phyloP scores from a whole-genome alignment of 2,113 vertebrate genomes.

The Malurus melanocephalus region DNA sequence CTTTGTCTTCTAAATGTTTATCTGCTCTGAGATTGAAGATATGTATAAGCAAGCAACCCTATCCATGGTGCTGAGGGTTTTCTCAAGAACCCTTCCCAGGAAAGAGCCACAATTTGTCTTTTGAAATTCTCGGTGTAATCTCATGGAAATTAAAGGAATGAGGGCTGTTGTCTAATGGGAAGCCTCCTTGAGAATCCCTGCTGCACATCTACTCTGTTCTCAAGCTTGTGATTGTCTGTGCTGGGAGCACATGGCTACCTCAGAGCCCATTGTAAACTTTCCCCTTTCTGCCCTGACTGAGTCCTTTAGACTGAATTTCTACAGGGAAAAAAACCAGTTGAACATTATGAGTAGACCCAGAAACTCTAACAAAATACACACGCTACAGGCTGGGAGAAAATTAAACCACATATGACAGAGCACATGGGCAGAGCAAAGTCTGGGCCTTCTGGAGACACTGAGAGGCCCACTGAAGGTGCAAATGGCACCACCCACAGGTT shows the following conservation, averaged over 20 bases:
- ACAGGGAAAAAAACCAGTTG: background rate
- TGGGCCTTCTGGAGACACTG: background rate
- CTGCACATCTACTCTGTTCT: background rate
- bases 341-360: background rate
- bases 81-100: background rate
- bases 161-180: background rate
- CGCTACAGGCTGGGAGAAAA: background rate
- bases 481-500: background rate
- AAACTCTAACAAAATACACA: background rate
- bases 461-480: background rate
- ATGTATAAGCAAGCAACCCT: background rate
- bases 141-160: background rate
- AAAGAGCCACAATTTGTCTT: background rate
- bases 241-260: background rate
- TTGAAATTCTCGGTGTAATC: background rate
- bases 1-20: background rate
- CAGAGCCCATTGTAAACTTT: background rate
- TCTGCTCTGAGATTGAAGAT: background rate
- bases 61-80: background rate
- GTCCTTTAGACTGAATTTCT: background rate
- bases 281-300: background rate
- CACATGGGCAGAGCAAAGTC: background rate
- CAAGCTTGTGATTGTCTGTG: background rate
- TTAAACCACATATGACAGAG: background rate
- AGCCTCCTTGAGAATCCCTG: background rate